Percentiles rank a stretch among this genome's conserved stretches.
Conservation (phyloP, 1,140 invertebrate genomes). For the Bombus superbus region DNA sequence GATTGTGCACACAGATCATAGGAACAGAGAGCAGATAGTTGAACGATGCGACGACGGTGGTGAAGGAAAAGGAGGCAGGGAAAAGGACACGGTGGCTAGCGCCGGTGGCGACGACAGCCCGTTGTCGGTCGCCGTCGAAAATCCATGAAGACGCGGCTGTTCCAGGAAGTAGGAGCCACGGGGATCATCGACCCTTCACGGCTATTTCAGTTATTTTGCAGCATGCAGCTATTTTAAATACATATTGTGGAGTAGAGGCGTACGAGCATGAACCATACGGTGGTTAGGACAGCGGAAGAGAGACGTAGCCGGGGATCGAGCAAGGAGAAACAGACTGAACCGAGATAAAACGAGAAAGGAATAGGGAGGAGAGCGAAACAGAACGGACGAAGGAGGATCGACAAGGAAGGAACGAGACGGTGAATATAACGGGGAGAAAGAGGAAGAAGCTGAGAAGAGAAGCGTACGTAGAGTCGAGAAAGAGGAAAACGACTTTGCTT, state of each 20-base stretch:
- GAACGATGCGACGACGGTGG: neutral
- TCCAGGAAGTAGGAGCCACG: slow-evolving; percentile 76
- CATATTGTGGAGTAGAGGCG: slow-evolving; percentile 69
- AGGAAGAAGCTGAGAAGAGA: slow-evolving; percentile 16
- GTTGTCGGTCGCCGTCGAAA: slow-evolving; percentile 54
- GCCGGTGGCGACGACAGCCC: slow-evolving; percentile 53
- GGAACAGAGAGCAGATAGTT: neutral
- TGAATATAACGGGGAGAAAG: slow-evolving; percentile 10
- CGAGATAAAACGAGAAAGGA: slow-evolving; percentile 1
- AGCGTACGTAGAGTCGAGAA: slow-evolving; percentile 42
- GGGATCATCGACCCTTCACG: slow-evolving; percentile 77
- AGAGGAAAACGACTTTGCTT: slow-evolving; percentile 36
- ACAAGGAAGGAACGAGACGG: slow-evolving; percentile 14
- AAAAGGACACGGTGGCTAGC: slow-evolving; percentile 28
- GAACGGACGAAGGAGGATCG: slow-evolving; percentile 18
- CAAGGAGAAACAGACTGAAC: slow-evolving; percentile 29
- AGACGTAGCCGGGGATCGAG: slow-evolving; percentile 12
- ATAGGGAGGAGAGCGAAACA: neutral
- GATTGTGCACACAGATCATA: neutral
- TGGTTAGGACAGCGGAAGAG: slow-evolving; percentile 55
- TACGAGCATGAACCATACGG: slow-evolving; percentile 63
- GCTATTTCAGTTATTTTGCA: slow-evolving; percentile 79
- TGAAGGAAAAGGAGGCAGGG: neutral
- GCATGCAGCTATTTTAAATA: slow-evolving; percentile 77
- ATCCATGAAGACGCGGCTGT: slow-evolving; percentile 58